Base-by-base conservation (phyloP, 2,797 vertebrate species). In the Percopsis omiscomaycus region DNA sequence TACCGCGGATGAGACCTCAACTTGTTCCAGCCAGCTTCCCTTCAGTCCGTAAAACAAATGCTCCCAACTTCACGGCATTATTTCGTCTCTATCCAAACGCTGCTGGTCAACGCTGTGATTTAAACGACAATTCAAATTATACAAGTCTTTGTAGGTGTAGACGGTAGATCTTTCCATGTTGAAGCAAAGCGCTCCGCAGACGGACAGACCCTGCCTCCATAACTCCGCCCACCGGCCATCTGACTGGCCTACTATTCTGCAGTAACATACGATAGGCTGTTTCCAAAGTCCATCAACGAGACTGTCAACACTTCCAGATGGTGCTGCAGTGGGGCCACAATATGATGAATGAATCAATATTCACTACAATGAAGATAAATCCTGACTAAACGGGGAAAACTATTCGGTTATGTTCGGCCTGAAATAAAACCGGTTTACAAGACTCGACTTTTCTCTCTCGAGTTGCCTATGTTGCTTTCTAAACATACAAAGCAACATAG, bases 271-370 rank as follows among this genome's bases (percentile, higher is more conserved):
- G 0, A 83, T 85, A 83, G 82, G 87, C 47, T 49, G 1, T 3
- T 0, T 0, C 0, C 3, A 14, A 45, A 49, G 78, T 68, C 82
- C 10, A 2, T 89, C 77, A 69, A 4, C 9, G 1, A 22, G 0
- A 60, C 52, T 72, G 84, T 89, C 84, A 89, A 86, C 78, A 73
- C 73, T 16, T 32, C 83, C 86, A 87, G 85, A 85, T 82, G 85
- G 84, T 22, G 72, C 32, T 27, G 59, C 49, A 51, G 68, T 30
- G 66, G 71, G 68, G 71, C 56, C 81, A 87, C 82, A 86, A 83
- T 79, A 77, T 86, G 77, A 81, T 74, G 68, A 51, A 61, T 55
- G 69, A 61, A 29, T 52, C 22, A 0, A 16, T 53, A 16, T 0
- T 3, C 32, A 67, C 76, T 78, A 86, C 80, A 75, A 66, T 60